A percentile compares a stretch with the other conserved stretches of the same genome.
phyloP scores from a whole-genome alignment of 1,140 invertebrate species.

The Rhynchophorus ferrugineus region DNA sequence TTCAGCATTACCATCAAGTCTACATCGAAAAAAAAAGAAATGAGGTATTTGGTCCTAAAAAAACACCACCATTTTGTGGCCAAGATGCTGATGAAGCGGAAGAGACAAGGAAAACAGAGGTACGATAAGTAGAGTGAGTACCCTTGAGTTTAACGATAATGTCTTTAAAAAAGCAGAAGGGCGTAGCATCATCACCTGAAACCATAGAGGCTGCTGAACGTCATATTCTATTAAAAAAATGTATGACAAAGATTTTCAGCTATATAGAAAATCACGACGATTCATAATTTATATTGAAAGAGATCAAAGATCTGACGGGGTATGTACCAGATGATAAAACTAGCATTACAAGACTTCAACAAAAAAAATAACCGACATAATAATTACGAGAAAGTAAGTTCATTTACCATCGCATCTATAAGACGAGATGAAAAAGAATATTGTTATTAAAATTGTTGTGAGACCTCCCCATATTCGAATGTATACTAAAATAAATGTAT shows the following conservation, averaged over 20 bases:
- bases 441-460: too few species aligned
- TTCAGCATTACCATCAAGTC: constrained; percentile 31
- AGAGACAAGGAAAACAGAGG: constrained; percentile 23
- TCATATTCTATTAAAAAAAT: too few species aligned
- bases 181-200: too few species aligned
- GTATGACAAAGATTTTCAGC: constrained; percentile 36
- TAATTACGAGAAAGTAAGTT: constrained; percentile 36
- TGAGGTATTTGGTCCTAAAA: constrained; percentile 35
- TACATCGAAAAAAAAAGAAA: constrained; percentile 34
- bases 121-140: too few species aligned
- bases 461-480: too few species aligned
- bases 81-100: constrained; percentile 32
- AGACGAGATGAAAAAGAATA: too few species aligned
- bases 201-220: too few species aligned
- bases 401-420: constrained; percentile 28
- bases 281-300: constrained; percentile 28
- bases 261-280: constrained; percentile 39
- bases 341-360: constrained; percentile 35
- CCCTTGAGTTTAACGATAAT: too few species aligned
- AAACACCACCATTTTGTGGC: constrained; percentile 36
- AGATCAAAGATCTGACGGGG: constrained; percentile 35
- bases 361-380: constrained; percentile 36
- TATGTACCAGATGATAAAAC: constrained; percentile 37
- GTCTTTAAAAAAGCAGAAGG: too few species aligned
- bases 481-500: too few species aligned